Evolutionary conservation across 2,888 invertebrate species (phyloP), one percentile per base, ranked within the genome.

Genomic region (Chymomyza fuscimana): DNA sequence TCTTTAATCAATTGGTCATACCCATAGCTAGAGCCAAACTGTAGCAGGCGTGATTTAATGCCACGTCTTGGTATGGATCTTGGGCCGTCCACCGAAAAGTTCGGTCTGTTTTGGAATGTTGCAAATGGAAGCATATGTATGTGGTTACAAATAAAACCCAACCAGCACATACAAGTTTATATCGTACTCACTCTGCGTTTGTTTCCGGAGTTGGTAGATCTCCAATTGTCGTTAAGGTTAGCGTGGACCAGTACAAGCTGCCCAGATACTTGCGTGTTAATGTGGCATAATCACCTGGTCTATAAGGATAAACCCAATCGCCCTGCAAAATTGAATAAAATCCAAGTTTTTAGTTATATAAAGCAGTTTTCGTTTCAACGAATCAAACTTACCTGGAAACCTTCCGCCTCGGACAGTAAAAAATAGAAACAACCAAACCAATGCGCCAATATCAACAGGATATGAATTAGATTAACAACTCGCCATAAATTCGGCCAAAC

Each of bases 361-460:
- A 7, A 25, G 15, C 7, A 56, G 25, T 15, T 15, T 54, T 54
- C 5, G 1, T 19, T 19, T 0, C 5, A 25, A 25, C 36, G 19
- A 16, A 19, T 7, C 1, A 1, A n/a, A 62, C 72, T 78, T 73
- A 95, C 95, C 94, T 95, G 94, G 91, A 97, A 97, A 22, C 95
- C 96, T 91, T 97, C 97, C 70, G 96, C 96, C 91, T 98, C 97
- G 6, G 98, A 98, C 69, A 98, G 94, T 89, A 98, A 93, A 93
- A 96, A 98, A 93, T 98, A 98, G 93, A 98, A 98, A 92, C 98
- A 98, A 69, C 98, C 98, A 91, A 98, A 98, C 98, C 98, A 98
- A 91, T 98, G 98, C 64, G 98, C 98, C 87, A 98, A 93, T 89
- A 98, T 96, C 86, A 98, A 94, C 79, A 98, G 94, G 88, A 98